phyloP scores from a whole-genome alignment of 2,797 vertebrate species.

The Phrynocephalus guinanensis region DNA sequence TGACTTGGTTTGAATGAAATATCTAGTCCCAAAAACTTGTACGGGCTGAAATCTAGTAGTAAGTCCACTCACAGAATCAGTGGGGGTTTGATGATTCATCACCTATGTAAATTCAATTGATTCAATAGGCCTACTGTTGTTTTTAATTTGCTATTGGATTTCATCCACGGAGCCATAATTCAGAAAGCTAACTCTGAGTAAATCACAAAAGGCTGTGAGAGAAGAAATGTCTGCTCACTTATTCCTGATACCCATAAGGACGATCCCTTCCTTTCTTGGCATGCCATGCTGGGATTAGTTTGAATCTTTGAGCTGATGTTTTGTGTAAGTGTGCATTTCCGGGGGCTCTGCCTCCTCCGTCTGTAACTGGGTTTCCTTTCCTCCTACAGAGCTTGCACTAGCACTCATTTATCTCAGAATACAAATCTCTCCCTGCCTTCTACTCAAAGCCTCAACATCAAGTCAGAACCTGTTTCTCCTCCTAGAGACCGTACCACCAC shows the following conservation, averaged over 20 bases:
- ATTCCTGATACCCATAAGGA: neutral
- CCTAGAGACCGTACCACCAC: slow-evolving; percentile 99
- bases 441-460: slow-evolving; percentile 99
- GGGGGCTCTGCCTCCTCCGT: slow-evolving; percentile 86
- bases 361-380: slow-evolving; percentile 96
- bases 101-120: no score
- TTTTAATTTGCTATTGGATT: no score
- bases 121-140: no score
- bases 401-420: slow-evolving; percentile 99
- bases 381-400: slow-evolving; percentile 99
- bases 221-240: neutral
- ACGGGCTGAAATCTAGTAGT: no score
- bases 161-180: no score
- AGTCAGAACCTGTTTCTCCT: slow-evolving; percentile 99
- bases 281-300: slow-evolving; percentile 41
- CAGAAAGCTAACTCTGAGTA: no score
- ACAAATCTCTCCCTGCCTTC: slow-evolving; percentile 99
- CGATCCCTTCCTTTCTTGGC: neutral
- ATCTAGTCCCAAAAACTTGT: no score
- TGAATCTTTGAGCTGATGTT: slow-evolving; percentile 73
- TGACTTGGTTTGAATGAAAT: no score
- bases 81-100: neutral
- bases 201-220: neutral
- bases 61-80: neutral
- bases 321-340: slow-evolving; percentile 79